Conservation (phyloP, 2,888 invertebrate genomes). For the Gryllus longicercus region DNA sequence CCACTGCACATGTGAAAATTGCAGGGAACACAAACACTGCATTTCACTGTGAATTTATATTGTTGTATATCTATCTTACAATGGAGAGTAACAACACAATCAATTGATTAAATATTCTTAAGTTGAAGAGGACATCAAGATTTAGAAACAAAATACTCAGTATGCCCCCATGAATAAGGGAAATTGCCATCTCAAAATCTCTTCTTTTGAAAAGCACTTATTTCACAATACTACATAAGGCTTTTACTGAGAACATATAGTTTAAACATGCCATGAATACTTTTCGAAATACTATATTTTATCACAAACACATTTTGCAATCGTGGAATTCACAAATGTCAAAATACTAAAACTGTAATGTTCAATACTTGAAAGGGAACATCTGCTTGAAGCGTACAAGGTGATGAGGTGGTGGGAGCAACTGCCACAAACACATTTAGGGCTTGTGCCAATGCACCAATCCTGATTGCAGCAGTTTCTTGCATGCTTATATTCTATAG, state of each 20-base stretch:
- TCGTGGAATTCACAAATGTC: not conserved
- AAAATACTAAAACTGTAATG: not conserved
- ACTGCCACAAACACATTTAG: not conserved
- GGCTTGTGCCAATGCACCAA: not conserved
- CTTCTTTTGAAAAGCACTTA: too few relatives aligned
- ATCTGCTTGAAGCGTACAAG: not conserved
- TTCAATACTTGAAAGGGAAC: constrained; percentile 4
- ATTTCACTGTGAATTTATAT: too few relatives aligned
- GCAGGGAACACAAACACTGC: too few relatives aligned
- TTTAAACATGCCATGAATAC: not conserved
- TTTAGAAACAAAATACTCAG: too few relatives aligned
- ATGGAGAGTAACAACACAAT: too few relatives aligned
- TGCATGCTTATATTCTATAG: not conserved
- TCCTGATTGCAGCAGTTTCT: not conserved
- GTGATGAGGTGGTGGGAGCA: not conserved
- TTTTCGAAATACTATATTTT: constrained; percentile 1
- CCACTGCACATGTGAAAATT: too few relatives aligned
- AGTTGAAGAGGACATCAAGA: too few relatives aligned
- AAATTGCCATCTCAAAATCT: too few relatives aligned
- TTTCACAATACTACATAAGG: not conserved
- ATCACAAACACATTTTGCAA: constrained; percentile 17
- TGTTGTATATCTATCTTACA: too few relatives aligned
- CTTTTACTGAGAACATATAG: not conserved
- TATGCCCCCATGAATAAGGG: too few relatives aligned
- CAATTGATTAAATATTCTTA: too few relatives aligned